A percentile compares a stretch with the other conserved stretches of the same genome.
These are phyloP conservation scores for Meteorus cinctellus DNA, from an alignment of 2,888 invertebrate genomes.

Conservation along the genomic window DNA sequence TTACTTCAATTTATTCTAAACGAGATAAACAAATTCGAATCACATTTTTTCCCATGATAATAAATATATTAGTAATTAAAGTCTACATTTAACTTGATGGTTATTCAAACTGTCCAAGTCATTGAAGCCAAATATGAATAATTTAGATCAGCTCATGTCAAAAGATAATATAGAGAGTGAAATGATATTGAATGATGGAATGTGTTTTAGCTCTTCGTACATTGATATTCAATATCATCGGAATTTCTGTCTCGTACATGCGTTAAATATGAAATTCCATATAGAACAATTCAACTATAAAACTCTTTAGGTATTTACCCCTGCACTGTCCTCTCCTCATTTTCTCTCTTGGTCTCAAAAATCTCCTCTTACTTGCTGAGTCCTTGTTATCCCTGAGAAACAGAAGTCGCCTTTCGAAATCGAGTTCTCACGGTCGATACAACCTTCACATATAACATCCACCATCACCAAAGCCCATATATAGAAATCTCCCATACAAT, in stretches of 20 bases:
- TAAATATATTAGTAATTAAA: neutral
- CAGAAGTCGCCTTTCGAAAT: conserved; percentile 64
- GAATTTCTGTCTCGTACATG: neutral
- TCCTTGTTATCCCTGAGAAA: conserved; percentile 68
- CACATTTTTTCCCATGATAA: neutral
- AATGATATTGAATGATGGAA: too few species aligned
- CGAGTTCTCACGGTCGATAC: conserved; percentile 66
- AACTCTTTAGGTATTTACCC: neutral
- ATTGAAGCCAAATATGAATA: too few species aligned
- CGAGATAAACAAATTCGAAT: too few species aligned
- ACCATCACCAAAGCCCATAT: neutral
- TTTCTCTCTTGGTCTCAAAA: conserved; percentile 38
- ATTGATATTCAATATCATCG: too few species aligned
- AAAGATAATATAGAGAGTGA: too few species aligned
- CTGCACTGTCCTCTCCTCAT: neutral
- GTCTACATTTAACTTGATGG: neutral
- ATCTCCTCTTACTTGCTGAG: conserved; percentile 64
- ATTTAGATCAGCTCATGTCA: too few species aligned
- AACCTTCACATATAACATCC: conserved; percentile 8
- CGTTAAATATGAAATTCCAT: neutral
- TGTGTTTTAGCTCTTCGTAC: too few species aligned
- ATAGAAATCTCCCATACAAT: neutral
- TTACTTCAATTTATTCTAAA: too few species aligned
- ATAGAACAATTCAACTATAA: neutral
- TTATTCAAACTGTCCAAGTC: neutral